Percentiles rank a stretch among this genome's conserved stretches.
Evolutionary conservation across 1,140 invertebrate genomes (phyloP).

Genomic region (Scaptomyza pallida): DNA sequence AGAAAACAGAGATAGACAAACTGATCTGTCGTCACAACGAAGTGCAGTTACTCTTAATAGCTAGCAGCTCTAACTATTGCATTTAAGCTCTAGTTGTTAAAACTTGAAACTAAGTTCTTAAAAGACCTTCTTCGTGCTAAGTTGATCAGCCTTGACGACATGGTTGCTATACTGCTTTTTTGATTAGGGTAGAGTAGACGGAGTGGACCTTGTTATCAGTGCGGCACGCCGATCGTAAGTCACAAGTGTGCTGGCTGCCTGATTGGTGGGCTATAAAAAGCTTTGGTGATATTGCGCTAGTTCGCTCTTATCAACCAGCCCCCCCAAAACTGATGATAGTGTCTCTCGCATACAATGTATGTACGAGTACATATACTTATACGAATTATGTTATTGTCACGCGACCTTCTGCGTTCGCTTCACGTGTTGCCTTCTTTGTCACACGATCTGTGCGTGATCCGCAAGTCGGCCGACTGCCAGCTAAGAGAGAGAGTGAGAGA

Average conservation of each 20-base stretch:
- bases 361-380: not conserved
- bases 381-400: conserved; percentile 69
- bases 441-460: conserved; percentile 65
- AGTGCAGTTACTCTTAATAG: conserved; percentile 44
- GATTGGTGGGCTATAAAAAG: conserved; percentile 75
- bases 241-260: conserved; percentile 47
- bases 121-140: not conserved
- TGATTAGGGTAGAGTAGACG: conserved; percentile 14
- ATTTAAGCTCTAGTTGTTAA: not conserved
- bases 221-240: conserved; percentile 65
- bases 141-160: conserved; percentile 19
- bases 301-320: conserved; percentile 58
- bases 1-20: conserved; percentile 38
- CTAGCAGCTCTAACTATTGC: not conserved
- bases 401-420: conserved; percentile 63
- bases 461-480: conserved; percentile 61
- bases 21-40: conserved; percentile 31
- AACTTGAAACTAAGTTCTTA: not conserved
- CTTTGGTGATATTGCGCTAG: conserved; percentile 69
- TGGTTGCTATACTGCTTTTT: not conserved
- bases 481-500: no score
- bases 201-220: conserved; percentile 53
- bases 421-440: conserved; percentile 54
- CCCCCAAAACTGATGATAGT: conserved; percentile 43
- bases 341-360: no score